phyloP scores from a whole-genome alignment of 2,797 vertebrate genomes.

The Petrocephalus sullivani region DNA sequence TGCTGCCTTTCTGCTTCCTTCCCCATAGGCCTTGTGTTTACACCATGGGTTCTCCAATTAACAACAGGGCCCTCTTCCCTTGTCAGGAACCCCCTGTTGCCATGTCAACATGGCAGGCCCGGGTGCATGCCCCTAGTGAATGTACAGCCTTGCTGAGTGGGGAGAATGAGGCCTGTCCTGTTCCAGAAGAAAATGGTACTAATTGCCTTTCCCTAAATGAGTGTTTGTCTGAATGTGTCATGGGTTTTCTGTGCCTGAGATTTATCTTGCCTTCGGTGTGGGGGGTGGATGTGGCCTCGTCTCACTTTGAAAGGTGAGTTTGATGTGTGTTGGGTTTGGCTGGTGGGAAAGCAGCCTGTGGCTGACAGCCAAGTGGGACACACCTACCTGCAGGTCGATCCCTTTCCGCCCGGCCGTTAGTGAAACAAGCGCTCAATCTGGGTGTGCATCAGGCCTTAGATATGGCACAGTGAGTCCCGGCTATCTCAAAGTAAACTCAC shows the following conservation, averaged over 20 bases:
- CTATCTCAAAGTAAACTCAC: neutral
- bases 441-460: neutral
- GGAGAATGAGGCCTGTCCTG: constrained; percentile 73
- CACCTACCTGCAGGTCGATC: neutral
- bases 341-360: neutral
- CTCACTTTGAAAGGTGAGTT: neutral
- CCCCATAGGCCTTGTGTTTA: constrained; percentile 82
- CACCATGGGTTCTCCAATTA: constrained; percentile 90
- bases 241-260: neutral
- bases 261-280: neutral
- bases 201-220: neutral
- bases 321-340: neutral
- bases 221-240: neutral
- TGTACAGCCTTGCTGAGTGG: constrained; percentile 91
- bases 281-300: neutral
- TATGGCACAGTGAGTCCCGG: neutral
- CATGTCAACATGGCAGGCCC: constrained; percentile 95
- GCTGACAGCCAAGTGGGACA: neutral
- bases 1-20: neutral
- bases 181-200: constrained; percentile 53
- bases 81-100: constrained; percentile 95
- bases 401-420: neutral
- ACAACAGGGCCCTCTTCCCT: constrained; percentile 96
- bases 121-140: constrained; percentile 70
- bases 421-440: neutral